These are phyloP conservation scores for Lanius collurio DNA, from an alignment of 2,113 vertebrate genomes.

Conservation along the genomic window DNA sequence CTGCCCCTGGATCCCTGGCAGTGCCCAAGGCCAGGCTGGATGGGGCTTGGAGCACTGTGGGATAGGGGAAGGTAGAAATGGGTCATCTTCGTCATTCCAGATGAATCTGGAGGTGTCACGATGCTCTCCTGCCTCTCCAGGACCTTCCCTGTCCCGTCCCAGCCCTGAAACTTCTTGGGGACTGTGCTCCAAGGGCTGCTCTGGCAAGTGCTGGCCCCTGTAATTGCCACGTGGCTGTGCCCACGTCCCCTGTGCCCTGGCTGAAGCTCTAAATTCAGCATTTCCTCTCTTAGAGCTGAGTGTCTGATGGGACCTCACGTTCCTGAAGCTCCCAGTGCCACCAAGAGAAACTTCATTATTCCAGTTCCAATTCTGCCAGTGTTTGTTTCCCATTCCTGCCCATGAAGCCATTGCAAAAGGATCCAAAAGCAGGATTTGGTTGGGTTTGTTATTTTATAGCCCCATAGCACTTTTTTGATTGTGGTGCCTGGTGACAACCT, in stretches of 20 bases:
- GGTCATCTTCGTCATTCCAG: not conserved
- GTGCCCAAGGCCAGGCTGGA: not conserved
- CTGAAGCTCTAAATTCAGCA: not conserved
- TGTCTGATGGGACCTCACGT: not conserved
- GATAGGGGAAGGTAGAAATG: not conserved
- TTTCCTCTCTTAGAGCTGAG: not conserved
- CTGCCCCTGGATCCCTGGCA: not conserved
- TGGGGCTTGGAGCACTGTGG: not conserved
- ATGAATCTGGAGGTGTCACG: fast-evolving
- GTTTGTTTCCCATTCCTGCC: not conserved
- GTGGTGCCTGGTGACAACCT: not conserved
- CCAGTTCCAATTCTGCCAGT: not conserved
- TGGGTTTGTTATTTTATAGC: not conserved
- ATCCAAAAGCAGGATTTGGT: not conserved
- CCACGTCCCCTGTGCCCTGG: not conserved
- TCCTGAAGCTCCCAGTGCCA: not conserved
- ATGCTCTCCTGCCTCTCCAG: not conserved
- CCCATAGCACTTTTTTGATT: not conserved
- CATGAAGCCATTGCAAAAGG: not conserved
- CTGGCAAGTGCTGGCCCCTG: not conserved
- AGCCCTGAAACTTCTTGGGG: not conserved
- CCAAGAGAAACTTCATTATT: not conserved
- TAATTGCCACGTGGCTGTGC: fast-evolving
- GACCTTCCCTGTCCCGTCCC: not conserved
- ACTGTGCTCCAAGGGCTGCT: not conserved